Base-by-base conservation (phyloP, 2,888 invertebrate genomes). In the Trissoscelio sp. region DNA sequence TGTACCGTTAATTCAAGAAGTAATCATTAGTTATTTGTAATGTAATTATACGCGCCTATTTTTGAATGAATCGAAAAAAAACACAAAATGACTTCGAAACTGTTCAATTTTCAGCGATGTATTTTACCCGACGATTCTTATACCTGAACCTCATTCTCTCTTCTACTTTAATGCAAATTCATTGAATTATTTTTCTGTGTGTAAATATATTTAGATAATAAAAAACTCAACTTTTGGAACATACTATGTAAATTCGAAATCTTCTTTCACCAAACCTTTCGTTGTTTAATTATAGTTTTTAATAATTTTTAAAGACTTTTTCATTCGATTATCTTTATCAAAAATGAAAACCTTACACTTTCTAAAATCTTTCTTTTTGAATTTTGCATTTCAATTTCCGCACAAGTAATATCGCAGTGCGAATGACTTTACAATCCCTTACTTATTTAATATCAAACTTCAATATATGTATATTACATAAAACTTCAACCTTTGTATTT, bases 171-270 rank as follows among this genome's bases (percentile, higher is more conserved):
- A 28, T 14, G 16, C 16, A 55, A 37, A 37, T n/a, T 57, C 18
- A 37, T 57, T 37, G 20, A 37, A 57, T 57, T 57, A 57, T 57
- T 57, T 57, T 57, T 57, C 28, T 34, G 55, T 57, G 34, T 57
- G 55, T 57, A 57, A 57, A 57, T 57, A 57, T 57, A 57, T 57
- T 57, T 57, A 57, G 55, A 57, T 57, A 57, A 57, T 57, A 57
- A 57, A 57, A 57, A 37, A 37, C n/a, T 28, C 55, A 16, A 37
- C 18, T 57, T 57, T 57, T 57, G 28, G 14, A 57, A 42, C 16
- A 42, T 4, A 16, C 42, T 42, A 42, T 1, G 14, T 2, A 14
- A 16, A 37, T n/a, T 9, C 0, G n/a, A 11, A 11, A 37, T 37
- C n/a, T 37, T 11, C 0, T 7, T 3, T 3, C 31, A 2, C 3